Evolutionary conservation across 2,797 vertebrate genomes (phyloP).

Genomic region (Apodemus agrarius): DNA sequence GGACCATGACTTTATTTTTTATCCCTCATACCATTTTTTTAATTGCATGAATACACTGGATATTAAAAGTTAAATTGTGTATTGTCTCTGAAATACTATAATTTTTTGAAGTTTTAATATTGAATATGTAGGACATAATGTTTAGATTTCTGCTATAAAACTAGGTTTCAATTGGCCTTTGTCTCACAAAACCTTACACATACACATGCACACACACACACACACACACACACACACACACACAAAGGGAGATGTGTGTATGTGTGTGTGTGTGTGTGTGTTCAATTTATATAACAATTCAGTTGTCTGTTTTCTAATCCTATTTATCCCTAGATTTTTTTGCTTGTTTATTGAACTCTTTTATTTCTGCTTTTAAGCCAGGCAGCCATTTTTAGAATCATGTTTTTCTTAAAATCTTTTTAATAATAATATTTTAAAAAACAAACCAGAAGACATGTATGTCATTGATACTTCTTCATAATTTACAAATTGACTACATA

Average conservation of each 20-base stretch:
- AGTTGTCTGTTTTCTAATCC: conserved; percentile 38
- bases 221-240: not conserved
- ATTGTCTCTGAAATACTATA: not conserved
- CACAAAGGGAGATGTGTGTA: no score
- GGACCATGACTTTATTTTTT: conserved; percentile 19
- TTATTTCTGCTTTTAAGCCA: conserved; percentile 18
- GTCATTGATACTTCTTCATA: not conserved
- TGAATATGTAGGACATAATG: not conserved
- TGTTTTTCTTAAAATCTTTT: conserved; percentile 45
- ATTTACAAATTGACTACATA: not conserved
- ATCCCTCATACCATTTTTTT: not conserved
- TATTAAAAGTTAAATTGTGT: not conserved
- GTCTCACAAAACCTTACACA: not conserved
- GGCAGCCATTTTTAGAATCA: not conserved
- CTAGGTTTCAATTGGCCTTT: not conserved
- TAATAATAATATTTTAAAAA: not conserved
- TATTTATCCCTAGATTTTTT: not conserved
- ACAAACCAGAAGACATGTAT: not conserved
- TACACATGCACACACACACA: not conserved
- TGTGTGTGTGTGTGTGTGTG: no score
- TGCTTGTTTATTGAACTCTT: not conserved
- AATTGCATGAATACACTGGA: conserved; percentile 55
- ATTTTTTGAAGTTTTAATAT: not conserved
- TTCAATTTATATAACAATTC: conserved; percentile 33
- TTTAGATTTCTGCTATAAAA: not conserved